These are phyloP conservation scores for Leptoclinus maculatus DNA, from an alignment of 2,797 vertebrate species.

Conservation along the genomic window DNA sequence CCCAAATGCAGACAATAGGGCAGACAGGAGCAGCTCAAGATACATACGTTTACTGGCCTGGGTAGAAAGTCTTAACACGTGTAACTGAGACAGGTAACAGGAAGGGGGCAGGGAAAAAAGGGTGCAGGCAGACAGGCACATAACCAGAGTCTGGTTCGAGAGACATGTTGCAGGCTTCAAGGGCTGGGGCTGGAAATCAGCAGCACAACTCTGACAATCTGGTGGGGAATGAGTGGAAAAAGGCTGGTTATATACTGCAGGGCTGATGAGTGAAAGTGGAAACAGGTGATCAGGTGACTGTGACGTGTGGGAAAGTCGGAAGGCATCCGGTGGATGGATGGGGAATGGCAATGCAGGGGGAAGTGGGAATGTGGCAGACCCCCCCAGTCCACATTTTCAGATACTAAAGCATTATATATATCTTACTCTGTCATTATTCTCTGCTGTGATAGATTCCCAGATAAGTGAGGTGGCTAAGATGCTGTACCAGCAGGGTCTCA, in stretches of 20 bases:
- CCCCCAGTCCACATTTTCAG: neutral
- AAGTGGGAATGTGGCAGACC: neutral
- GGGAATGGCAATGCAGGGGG: neutral
- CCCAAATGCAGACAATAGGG: neutral
- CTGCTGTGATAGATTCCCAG: constrained; percentile 81
- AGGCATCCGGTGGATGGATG: neutral
- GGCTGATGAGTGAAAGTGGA: neutral
- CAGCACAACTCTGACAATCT: neutral
- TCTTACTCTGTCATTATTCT: neutral
- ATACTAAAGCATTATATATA: neutral
- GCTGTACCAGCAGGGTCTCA: constrained; percentile 88
- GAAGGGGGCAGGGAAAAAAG: neutral
- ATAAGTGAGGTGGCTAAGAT: constrained; percentile 88
- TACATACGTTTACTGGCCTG: neutral
- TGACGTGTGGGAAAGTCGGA: neutral
- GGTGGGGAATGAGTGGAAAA: neutral
- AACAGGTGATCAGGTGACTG: neutral
- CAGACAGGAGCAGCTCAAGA: neutral
- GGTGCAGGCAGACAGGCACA: neutral
- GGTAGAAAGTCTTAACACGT: neutral
- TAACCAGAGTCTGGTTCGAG: neutral
- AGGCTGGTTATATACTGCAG: neutral
- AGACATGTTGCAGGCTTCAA: neutral
- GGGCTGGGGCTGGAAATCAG: neutral
- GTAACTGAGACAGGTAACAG: neutral